A percentile compares a stretch with the other conserved stretches of the same genome.
These are phyloP conservation scores for Odontomyia ornata DNA, from an alignment of 2,888 invertebrate species.

Conservation along the genomic window DNA sequence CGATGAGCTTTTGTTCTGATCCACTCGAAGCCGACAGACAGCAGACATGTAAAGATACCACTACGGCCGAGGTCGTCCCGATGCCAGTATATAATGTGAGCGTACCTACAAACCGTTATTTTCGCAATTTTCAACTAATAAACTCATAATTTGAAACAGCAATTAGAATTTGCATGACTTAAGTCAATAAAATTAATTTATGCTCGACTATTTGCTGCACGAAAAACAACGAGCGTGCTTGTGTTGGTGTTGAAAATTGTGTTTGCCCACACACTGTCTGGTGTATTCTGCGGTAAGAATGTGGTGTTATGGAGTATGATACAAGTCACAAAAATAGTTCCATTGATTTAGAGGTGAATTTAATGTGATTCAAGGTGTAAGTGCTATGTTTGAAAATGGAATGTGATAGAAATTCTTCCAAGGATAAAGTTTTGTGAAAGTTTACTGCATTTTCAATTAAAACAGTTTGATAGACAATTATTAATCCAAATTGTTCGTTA, in stretches of 20 bases:
- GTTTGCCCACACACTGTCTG: not conserved
- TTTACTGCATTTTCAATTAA: too few relatives aligned
- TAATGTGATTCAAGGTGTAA: too few relatives aligned
- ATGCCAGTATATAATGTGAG: constrained; percentile 20
- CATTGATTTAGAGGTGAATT: not conserved
- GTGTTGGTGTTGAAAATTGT: too few relatives aligned
- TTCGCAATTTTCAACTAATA: constrained; percentile 45
- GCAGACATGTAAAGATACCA: not conserved
- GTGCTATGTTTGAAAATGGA: too few relatives aligned
- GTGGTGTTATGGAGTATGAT: not conserved
- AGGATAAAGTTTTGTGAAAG: too few relatives aligned
- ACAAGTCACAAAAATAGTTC: not conserved
- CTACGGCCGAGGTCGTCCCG: not conserved
- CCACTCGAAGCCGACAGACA: not conserved
- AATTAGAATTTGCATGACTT: constrained; percentile 45
- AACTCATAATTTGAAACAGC: constrained; percentile 45
- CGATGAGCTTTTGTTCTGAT: not conserved
- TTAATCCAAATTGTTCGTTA: too few relatives aligned
- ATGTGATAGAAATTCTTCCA: too few relatives aligned
- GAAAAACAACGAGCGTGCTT: constrained; percentile 13
- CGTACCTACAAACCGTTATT: constrained; percentile 21
- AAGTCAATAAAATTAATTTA: constrained; percentile 43
- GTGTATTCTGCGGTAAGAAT: not conserved
- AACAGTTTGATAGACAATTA: too few relatives aligned
- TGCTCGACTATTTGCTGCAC: constrained; percentile 20